Base-by-base conservation (phyloP, 2,888 invertebrate species). In the Volucella bombylans region DNA sequence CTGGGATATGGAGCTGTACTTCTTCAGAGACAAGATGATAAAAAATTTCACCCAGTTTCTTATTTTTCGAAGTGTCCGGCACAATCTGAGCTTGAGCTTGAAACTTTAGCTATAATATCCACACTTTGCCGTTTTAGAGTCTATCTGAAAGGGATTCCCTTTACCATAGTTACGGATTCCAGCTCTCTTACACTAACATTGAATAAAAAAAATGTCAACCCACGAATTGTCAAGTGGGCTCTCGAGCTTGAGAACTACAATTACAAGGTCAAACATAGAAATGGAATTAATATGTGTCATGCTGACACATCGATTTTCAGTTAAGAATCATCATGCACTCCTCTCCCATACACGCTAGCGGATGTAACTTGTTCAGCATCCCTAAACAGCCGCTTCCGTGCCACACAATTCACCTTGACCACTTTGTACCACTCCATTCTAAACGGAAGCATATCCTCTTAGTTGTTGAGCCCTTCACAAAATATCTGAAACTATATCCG, bases 31-130 rank as follows among this genome's bases (percentile, higher is more conserved):
- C 59, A 61, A 39, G 87, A 87, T 12, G 87, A 87, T 64, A 57
- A 67, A 0, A 68, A 77, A 15, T 69, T 87, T 3, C 87, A 88
- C n/a, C 89, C 89, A 0, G 88, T 90, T 6, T 88, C 87, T 49
- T 89, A 86, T 62, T 90, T 89, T 54, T 89, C 88, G 47, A 86
- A 87, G 62, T 74, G 88, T 61, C 88, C 88, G 0, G 59, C 87
- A 54, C 88, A 87, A 68, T 87, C 88, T 57, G 87, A 88, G 55
- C 88, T 86, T 74, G 89, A 89, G 62, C 68, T 90, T 10, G 89
- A 89, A 78, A 86, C 86, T 1, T 54, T 89, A 18, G 86, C 87
- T 0, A 87, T 88, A 2, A 77, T 89, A 41, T 87, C 88, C 71
- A 76, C 89, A 0, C 43, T 88, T 8, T 65, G 88, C 41, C 72